phyloP scores from a whole-genome alignment of 2,888 invertebrate genomes.

The Choristoneura rosaceana region DNA sequence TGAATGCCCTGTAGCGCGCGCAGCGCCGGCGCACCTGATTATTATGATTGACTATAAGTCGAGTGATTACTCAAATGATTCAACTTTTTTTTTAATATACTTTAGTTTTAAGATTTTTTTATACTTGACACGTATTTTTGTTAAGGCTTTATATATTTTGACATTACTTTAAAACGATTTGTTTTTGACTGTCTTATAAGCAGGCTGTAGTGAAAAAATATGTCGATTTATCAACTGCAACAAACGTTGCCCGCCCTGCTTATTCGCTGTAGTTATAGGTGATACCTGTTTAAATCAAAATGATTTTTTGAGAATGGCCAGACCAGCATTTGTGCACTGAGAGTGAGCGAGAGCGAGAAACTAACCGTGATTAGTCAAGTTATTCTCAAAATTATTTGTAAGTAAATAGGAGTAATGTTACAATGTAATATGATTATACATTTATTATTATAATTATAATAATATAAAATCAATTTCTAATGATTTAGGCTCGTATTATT shows the following conservation, averaged over 20 bases:
- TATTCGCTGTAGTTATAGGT: slow-evolving; percentile 14
- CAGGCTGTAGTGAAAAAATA: slow-evolving; percentile 4
- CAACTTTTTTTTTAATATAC: slow-evolving; percentile 1
- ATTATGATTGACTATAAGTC: neutral
- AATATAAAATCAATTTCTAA: slow-evolving; percentile 10
- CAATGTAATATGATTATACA: neutral
- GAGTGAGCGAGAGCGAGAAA: neutral
- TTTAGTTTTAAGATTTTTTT: slow-evolving; percentile 21
- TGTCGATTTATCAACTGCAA: slow-evolving; percentile 1
- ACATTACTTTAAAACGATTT: slow-evolving; percentile 15
- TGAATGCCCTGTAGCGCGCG: neutral
- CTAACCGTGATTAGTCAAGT: neutral
- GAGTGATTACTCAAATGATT: slow-evolving; percentile 5
- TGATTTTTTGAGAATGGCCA: slow-evolving; percentile 4
- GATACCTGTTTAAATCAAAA: slow-evolving; percentile 13
- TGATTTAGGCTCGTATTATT: slow-evolving; percentile 4
- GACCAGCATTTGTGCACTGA: slow-evolving; percentile 1
- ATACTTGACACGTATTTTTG: slow-evolving; percentile 9
- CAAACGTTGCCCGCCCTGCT: neutral
- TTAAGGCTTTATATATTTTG: slow-evolving; percentile 18
- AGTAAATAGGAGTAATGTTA: slow-evolving; percentile 13
- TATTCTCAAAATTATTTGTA: slow-evolving; percentile 17
- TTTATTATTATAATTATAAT: neutral
- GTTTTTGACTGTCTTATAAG: slow-evolving; percentile 17
- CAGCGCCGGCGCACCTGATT: neutral